Evolutionary conservation across 2,888 invertebrate genomes (phyloP), one percentile per base, ranked within the genome.

Genomic region (Dorcus parallelipipedus): DNA sequence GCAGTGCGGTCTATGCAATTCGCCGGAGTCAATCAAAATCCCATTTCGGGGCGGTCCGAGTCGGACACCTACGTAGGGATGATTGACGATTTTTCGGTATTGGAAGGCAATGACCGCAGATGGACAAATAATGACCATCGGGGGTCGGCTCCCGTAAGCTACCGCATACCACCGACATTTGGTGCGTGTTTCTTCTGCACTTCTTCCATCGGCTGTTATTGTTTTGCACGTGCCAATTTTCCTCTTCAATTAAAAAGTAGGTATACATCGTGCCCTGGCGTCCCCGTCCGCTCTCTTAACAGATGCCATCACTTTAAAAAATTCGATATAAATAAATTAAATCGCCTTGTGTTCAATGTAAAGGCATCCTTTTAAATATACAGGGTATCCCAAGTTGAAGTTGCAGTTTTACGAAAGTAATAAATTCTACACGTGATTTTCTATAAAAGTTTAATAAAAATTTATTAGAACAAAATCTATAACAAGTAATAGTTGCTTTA

Each of bases 51-150:
- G 65, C 61, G 65, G 62, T 55, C 58, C 62, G 63, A 53, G 52
- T 59, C 55, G 49, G 42, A 58, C 67, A 66, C 65, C 66, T 66
- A 67, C 66, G 53, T 60, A 39, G 56, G 60, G 63, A 62, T 61
- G 59, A 62, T 60, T 62, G 61, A 64, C 64, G 67, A 65, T 64
- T 64, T 64, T 60, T 61, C 53, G 54, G 61, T 48, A 60, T 64
- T 60, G 53, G 49, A 61, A 63, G 64, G 64, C 63, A 64, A 45
- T 62, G 64, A 65, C 65, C 67, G 64, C 60, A 64, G 67, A 67
- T 67, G 64, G 63, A 61, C 61, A 65, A 65, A 67, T 67, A 67
- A 67, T 67, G 59, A 62, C 62, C 63, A 64, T 49, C 51, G 54
- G 58, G 57, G 56, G 56, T 52, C 49, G 56, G 58, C 58, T 61